Evolutionary conservation across 1,140 invertebrate species (phyloP), one percentile per base, ranked within the genome.

Genomic region (Delia radicum): DNA sequence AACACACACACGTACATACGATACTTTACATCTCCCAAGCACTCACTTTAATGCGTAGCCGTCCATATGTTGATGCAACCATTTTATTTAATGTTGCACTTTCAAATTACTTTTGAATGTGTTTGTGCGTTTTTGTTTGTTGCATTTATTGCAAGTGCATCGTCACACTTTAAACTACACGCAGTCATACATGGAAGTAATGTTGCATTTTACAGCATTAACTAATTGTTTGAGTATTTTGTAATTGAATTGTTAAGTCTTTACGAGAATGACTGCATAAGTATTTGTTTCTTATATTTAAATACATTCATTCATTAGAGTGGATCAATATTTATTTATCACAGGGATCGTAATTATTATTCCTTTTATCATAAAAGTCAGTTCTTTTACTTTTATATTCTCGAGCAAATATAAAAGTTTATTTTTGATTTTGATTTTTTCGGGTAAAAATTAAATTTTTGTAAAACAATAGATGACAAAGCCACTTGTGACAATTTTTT

Each of bases 241-340:
- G 65, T 69, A 69, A 69, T 69, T 69, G 65, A 69, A 69, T 69
- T 69, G 65, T 69, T 69, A 69, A 69, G 65, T 33, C 33, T 69
- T 37, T 33, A 33, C 29, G 15, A 69, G 65, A 33, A 42, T 42
- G 12, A 13, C 37, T 13, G 31, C 31, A 33, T 33, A 33, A 33
- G 31, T 33, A 33, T 33, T n/a, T n/a, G n/a, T n/a, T n/a, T n/a
- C n/a, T n/a, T n/a, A n/a, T n/a, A n/a, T n/a, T n/a, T n/a, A n/a
- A n/a, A n/a, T n/a, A n/a, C n/a, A n/a, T n/a, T n/a, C n/a, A n/a
- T n/a, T n/a, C n/a, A n/a, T n/a, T n/a, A n/a, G n/a, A n/a, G n/a
- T n/a, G n/a, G n/a, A n/a, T n/a, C n/a, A n/a, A n/a, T n/a, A n/a
- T n/a, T n/a, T n/a, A n/a, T n/a, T n/a, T n/a, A n/a, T n/a, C n/a